A percentile compares a stretch with the other conserved stretches of the same genome.
Evolutionary conservation across 2,113 vertebrate species (phyloP).

Genomic region (Rhea pennata): DNA sequence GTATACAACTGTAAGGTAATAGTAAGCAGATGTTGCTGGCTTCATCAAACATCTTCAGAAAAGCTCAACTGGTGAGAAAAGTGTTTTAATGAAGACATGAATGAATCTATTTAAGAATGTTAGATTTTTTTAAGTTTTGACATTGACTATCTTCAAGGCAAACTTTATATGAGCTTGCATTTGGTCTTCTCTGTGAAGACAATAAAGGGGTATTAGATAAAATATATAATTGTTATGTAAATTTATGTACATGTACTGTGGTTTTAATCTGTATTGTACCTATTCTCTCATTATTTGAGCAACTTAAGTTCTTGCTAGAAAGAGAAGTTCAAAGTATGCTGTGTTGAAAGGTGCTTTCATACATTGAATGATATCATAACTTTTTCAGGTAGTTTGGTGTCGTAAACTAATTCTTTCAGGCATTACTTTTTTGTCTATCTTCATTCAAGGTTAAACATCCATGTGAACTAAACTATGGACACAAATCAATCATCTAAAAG

Average conservation of each 20-base stretch:
- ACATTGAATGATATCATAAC: rapidly evolving
- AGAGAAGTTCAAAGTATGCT: background rate
- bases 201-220: background rate
- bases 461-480: background rate
- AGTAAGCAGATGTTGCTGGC: background rate
- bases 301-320: background rate
- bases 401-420: background rate
- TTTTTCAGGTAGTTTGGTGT: background rate
- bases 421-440: background rate
- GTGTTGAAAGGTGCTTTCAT: background rate
- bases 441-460: background rate
- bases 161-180: background rate
- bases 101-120: background rate
- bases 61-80: background rate
- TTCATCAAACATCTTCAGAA: background rate
- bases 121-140: background rate
- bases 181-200: background rate
- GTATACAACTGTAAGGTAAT: background rate
- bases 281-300: background rate
- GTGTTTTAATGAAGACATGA: background rate
- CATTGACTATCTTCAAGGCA: background rate
- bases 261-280: background rate
- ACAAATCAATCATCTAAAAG: background rate
- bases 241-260: background rate
- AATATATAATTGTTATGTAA: background rate